Conservation (phyloP, 1,140 invertebrate genomes). For the Cepaea nemoralis region DNA sequence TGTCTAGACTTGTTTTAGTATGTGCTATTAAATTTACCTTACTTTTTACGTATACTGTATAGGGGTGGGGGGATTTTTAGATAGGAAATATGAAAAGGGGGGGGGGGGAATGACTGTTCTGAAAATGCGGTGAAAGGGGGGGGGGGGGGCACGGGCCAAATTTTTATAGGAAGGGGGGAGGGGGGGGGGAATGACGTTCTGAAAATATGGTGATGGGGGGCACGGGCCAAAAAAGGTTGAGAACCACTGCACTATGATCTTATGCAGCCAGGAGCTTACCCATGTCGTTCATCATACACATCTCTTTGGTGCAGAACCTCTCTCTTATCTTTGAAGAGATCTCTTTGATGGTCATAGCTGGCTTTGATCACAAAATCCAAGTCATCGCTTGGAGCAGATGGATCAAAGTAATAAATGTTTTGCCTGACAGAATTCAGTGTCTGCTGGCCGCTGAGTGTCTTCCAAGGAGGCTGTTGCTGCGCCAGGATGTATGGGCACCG, state of each 20-base stretch:
- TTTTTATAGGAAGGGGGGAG: too few relatives aligned
- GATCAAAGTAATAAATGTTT: conserved; percentile 67
- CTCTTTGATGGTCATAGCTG: conserved; percentile 69
- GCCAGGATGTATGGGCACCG: conserved; percentile 62
- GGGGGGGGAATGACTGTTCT: too few relatives aligned
- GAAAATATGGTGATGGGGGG: too few relatives aligned
- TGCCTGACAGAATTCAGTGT: conserved; percentile 67
- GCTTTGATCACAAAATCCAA: conserved; percentile 71
- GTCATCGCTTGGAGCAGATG: conserved; percentile 68
- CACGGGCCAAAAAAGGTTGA: background rate
- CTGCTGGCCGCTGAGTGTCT: conserved; percentile 60
- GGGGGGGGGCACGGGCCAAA: too few relatives aligned
- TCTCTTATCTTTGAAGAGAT: conserved; percentile 65
- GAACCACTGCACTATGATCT: too few relatives aligned
- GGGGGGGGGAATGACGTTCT: too few relatives aligned
- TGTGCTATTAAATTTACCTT: too few relatives aligned
- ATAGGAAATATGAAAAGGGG: too few relatives aligned
- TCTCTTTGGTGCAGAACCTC: conserved; percentile 67
- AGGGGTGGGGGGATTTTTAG: too few relatives aligned
- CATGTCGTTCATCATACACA: conserved; percentile 56
- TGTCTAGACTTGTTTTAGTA: too few relatives aligned
- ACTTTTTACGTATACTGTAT: too few relatives aligned
- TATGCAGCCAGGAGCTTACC: conserved; percentile 49
- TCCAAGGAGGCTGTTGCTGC: conserved; percentile 68
- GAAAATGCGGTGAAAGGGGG: too few relatives aligned